These are phyloP conservation scores for Acrocephalus kingi DNA, from an alignment of 2,113 vertebrate genomes.

Conservation along the genomic window DNA sequence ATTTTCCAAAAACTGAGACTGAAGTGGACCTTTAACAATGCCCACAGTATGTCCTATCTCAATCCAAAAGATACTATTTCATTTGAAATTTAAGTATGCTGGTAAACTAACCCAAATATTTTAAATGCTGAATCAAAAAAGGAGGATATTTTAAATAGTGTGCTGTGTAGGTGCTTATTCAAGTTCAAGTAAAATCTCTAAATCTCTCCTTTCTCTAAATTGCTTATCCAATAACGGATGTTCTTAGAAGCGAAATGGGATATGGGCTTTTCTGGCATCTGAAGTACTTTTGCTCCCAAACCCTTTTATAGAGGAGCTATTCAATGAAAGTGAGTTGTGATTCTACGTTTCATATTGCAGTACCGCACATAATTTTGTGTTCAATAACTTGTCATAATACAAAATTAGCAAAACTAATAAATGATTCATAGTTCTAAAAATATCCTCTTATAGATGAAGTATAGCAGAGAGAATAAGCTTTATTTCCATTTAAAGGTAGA, in stretches of 20 bases:
- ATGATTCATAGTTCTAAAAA: conserved; percentile 29
- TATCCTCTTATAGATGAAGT: background rate
- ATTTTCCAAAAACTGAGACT: background rate
- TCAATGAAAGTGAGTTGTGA: background rate
- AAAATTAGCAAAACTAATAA: conserved; percentile 25
- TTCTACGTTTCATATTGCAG: background rate
- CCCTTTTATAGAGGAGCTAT: background rate
- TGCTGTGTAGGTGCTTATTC: background rate
- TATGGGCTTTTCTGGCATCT: background rate
- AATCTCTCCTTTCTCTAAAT: background rate
- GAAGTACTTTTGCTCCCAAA: background rate
- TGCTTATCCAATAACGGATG: background rate
- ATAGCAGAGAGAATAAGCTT: background rate
- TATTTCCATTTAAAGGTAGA: background rate
- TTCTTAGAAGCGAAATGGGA: background rate
- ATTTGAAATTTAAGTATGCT: background rate
- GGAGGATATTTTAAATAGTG: background rate
- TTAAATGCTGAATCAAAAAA: background rate
- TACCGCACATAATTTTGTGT: background rate
- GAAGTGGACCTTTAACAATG: background rate
- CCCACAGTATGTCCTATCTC: background rate
- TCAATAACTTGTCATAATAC: conserved; percentile 22
- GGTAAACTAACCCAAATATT: background rate
- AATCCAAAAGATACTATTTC: background rate
- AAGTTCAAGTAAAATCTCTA: background rate